Percentiles rank a stretch among this genome's conserved stretches.
Conservation (phyloP, 1,140 invertebrate genomes). For the Trachymyrmex cornetzi region DNA sequence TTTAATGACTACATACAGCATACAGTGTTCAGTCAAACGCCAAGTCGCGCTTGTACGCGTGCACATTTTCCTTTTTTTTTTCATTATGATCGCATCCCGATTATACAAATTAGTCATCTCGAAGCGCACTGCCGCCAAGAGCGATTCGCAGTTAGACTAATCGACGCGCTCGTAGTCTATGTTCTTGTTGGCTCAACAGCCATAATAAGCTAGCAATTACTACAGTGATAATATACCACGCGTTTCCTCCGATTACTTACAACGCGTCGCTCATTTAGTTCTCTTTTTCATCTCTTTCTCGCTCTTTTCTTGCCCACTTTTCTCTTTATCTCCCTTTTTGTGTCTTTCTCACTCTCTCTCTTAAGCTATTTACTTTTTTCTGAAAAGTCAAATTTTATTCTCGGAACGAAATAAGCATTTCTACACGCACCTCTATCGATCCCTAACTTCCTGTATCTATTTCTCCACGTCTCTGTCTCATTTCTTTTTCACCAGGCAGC, state of each 20-base stretch:
- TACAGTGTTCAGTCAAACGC: constrained; percentile 3
- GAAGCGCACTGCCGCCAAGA: constrained; percentile 28
- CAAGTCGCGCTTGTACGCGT: background rate
- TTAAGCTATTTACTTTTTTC: background rate
- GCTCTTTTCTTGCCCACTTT: background rate
- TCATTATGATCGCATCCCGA: constrained; percentile 19
- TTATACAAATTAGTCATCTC: constrained; percentile 51
- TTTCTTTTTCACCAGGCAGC: background rate
- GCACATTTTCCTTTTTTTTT: constrained; percentile 17
- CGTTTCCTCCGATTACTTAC: constrained; percentile 48
- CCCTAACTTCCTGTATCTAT: constrained; percentile 33
- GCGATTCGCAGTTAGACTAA: constrained; percentile 51
- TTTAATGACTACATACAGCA: constrained; percentile 11
- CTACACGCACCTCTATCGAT: background rate
- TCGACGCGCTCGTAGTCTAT: constrained; percentile 30
- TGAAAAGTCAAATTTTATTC: constrained; percentile 24
- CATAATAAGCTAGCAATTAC: constrained; percentile 51
- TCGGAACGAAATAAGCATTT: background rate
- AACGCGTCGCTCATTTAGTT: constrained; percentile 16
- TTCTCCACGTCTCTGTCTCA: background rate
- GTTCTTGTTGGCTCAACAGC: constrained; percentile 53
- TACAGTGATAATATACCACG: constrained; percentile 57
- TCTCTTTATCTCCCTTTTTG: background rate
- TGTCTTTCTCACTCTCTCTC: too few species aligned
- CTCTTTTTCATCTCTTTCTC: background rate